phyloP scores from a whole-genome alignment of 2,797 vertebrate species.

The Apogon hyalosoma region DNA sequence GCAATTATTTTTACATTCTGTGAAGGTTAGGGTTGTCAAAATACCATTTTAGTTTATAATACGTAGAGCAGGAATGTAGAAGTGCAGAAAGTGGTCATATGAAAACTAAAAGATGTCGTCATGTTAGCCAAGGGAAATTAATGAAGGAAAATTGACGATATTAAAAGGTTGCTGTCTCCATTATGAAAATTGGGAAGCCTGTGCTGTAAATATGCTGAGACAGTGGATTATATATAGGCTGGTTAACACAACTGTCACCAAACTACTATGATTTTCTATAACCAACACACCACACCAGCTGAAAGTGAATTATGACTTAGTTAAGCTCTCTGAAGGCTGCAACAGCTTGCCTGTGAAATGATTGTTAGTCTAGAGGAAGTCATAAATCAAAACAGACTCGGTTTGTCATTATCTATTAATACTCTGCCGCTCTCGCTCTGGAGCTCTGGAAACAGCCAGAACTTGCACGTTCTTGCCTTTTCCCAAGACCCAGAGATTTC shows the following conservation, averaged over 20 bases:
- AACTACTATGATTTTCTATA: constrained; percentile 50
- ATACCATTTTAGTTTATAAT: constrained; percentile 28
- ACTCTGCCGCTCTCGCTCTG: constrained; percentile 48
- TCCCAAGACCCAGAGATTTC: constrained; percentile 54
- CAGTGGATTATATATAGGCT: constrained; percentile 19
- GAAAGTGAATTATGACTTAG: constrained; percentile 74
- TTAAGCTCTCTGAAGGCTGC: constrained; percentile 74
- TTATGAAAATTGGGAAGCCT: constrained; percentile 30
- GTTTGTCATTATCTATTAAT: constrained; percentile 82
- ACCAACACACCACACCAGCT: constrained; percentile 38
- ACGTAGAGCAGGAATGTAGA: constrained; percentile 22
- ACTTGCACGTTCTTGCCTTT: constrained; percentile 42
- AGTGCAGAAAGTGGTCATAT: not conserved
- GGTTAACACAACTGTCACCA: constrained; percentile 36
- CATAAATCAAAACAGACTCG: constrained; percentile 79
- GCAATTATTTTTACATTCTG: constrained; percentile 28
- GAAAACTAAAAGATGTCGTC: constrained; percentile 21
- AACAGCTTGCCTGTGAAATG: constrained; percentile 72
- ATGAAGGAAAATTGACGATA: constrained; percentile 28
- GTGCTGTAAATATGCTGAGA: constrained; percentile 41
- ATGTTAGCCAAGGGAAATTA: constrained; percentile 6
- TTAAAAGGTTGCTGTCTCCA: constrained; percentile 9
- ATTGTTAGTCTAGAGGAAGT: constrained; percentile 80
- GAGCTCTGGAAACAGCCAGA: constrained; percentile 50
- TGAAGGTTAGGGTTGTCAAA: constrained; percentile 38